Evolutionary conservation across 2,888 invertebrate genomes (phyloP).

Genomic region (Sepiola atlantica): DNA sequence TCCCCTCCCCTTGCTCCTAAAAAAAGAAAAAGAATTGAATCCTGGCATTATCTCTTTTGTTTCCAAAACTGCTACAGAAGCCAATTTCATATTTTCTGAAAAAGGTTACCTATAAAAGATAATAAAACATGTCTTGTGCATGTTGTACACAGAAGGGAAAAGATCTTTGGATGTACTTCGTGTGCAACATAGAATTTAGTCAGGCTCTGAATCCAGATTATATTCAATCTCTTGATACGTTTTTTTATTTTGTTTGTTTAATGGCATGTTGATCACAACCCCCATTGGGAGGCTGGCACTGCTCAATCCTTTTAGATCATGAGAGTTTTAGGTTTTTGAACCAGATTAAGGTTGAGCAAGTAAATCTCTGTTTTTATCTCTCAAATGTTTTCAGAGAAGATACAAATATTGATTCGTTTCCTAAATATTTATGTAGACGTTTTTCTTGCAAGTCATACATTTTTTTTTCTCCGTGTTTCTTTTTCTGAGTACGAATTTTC

Average conservation of each 20-base stretch:
- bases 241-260: background rate
- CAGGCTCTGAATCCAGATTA: background rate
- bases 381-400: background rate
- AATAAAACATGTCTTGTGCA: background rate
- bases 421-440: background rate
- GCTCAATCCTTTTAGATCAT: conserved; percentile 2
- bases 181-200: background rate
- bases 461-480: background rate
- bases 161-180: background rate
- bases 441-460: background rate
- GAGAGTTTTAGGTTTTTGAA: background rate
- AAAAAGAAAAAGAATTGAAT: no score
- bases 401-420: background rate
- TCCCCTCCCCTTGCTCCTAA: no score
- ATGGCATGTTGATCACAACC: background rate
- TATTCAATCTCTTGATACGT: background rate
- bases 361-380: background rate
- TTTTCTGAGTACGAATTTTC: background rate
- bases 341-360: background rate
- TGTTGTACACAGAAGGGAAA: background rate
- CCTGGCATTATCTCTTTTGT: no score
- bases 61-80: no score
- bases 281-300: background rate
- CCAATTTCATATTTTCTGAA: no score
- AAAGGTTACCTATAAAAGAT: background rate